These are phyloP conservation scores for Agonopterix subpropinquella DNA, from an alignment of 2,888 invertebrate species.

Conservation along the genomic window DNA sequence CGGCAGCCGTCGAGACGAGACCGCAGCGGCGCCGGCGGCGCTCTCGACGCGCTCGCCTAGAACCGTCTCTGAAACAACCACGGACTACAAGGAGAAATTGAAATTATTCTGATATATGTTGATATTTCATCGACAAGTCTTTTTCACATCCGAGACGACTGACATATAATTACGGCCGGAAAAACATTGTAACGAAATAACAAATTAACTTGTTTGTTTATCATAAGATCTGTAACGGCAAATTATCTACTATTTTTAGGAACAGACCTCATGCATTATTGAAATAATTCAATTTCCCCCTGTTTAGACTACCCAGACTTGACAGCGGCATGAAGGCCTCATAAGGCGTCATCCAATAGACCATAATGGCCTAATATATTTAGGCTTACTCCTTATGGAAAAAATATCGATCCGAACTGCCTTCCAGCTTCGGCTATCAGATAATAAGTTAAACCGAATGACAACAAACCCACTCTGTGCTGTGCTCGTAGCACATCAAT, in stretches of 20 bases:
- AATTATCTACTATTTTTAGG: no score
- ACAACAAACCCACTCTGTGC: conserved; percentile 1
- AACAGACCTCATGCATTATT: no score
- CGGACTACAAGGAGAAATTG: conserved; percentile 1
- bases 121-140: no score
- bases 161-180: no score
- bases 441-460: background rate
- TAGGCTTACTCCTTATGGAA: background rate
- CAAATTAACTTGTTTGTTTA: no score
- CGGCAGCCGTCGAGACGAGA: no score
- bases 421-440: background rate
- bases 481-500: background rate
- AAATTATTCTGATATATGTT: no score
- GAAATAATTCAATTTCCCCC: no score
- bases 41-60: background rate
- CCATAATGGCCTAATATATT: conserved; percentile 9
- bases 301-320: conserved; percentile 7
- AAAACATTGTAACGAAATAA: no score
- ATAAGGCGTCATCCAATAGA: conserved; percentile 2
- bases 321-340: conserved; percentile 5
- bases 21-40: background rate
- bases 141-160: no score
- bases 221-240: no score
- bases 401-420: background rate
- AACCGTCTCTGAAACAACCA: background rate